Evolutionary conservation across 2,888 invertebrate genomes (phyloP).

Genomic region (Dioctria linearis): DNA sequence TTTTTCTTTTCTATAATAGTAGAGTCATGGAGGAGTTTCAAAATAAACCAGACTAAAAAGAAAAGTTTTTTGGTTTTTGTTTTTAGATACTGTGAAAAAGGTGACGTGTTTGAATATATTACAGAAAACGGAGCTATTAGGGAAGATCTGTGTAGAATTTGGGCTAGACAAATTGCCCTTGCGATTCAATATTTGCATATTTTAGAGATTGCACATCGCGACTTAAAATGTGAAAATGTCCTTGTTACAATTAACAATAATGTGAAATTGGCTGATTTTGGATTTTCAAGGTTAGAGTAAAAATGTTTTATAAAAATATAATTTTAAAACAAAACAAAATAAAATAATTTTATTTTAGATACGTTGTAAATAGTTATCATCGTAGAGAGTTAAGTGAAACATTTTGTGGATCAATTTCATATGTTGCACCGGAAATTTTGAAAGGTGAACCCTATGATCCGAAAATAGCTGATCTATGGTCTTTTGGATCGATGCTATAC

Average conservation of each 20-base stretch:
- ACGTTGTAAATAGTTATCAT: background rate
- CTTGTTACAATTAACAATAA: constrained; percentile 81
- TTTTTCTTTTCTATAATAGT: too few species aligned
- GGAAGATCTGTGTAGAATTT: constrained; percentile 63
- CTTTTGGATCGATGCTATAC: constrained; percentile 83
- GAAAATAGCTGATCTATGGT: constrained; percentile 85
- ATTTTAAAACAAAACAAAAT: too few species aligned
- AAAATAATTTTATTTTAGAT: background rate
- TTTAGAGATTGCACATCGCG: constrained; percentile 83
- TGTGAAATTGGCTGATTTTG: constrained; percentile 87
- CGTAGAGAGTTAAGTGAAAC: constrained; percentile 77
- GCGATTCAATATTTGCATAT: constrained; percentile 82
- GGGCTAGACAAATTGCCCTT: constrained; percentile 79
- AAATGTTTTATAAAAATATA: too few species aligned
- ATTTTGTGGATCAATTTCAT: constrained; percentile 89
- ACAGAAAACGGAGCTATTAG: constrained; percentile 78
- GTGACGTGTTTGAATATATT: constrained; percentile 83
- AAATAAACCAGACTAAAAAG: too few species aligned
- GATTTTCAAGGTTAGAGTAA: constrained; percentile 75
- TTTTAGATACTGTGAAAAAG: constrained; percentile 78
- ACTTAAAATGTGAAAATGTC: constrained; percentile 88
- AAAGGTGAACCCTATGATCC: constrained; percentile 82
- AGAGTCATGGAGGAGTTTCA: too few species aligned
- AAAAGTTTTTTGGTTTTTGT: background rate
- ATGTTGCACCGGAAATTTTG: constrained; percentile 89